These are phyloP conservation scores for Morphnarchus princeps DNA, from an alignment of 2,113 vertebrate genomes.

Conservation along the genomic window DNA sequence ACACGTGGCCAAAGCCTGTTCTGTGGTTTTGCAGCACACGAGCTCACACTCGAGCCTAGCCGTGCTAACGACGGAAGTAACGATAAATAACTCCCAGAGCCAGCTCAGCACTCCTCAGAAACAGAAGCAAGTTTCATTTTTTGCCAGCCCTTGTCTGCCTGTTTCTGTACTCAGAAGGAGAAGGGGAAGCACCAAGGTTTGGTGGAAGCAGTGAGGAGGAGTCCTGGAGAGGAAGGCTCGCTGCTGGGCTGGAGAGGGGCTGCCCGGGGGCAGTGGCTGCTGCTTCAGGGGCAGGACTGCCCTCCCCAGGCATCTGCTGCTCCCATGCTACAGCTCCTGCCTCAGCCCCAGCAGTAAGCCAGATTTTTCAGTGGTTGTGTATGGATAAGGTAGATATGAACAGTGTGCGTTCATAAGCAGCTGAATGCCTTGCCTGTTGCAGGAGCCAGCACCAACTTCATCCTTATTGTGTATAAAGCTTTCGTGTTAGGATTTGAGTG, in stretches of 20 bases:
- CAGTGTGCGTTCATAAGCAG: not conserved
- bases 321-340: not conserved
- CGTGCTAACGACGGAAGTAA: too few relatives aligned
- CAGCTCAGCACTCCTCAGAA: not conserved
- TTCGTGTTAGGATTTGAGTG: not conserved
- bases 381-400: not conserved
- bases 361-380: not conserved
- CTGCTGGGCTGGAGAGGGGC: not conserved
- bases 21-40: not conserved
- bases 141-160: not conserved
- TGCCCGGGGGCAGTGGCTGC: not conserved
- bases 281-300: not conserved
- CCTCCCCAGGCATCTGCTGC: not conserved
- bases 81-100: not conserved
- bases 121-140: not conserved
- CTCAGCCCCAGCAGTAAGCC: not conserved
- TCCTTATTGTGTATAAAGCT: not conserved
- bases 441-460: not conserved
- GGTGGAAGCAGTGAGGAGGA: not conserved
- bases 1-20: rapidly evolving
- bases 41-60: not conserved
- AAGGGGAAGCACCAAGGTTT: not conserved
- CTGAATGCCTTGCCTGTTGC: not conserved
- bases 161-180: not conserved
- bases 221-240: not conserved